A percentile compares a stretch with the other conserved stretches of the same genome.
Evolutionary conservation across 2,113 vertebrate genomes (phyloP).

Genomic region (Chaenogobius annularis): DNA sequence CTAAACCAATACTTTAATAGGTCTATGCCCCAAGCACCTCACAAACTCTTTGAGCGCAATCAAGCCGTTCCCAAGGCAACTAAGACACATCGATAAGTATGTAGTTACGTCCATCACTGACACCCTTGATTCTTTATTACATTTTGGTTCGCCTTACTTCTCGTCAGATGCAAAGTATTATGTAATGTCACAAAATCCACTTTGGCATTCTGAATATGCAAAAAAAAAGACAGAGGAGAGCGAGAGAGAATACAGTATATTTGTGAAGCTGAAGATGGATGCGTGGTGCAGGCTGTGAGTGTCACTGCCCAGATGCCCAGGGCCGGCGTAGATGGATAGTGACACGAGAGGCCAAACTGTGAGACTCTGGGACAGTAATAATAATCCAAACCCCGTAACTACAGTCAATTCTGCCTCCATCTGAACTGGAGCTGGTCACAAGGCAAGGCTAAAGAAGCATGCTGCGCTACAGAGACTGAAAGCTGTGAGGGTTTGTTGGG

Average conservation of each 20-base stretch:
- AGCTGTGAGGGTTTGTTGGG: too few relatives aligned
- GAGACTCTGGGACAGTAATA: neutral
- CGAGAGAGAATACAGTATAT: neutral
- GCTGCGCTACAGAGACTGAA: too few relatives aligned
- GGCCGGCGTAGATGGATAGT: neutral
- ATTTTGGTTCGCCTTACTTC: neutral
- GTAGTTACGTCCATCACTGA: neutral
- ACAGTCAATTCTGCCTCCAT: neutral
- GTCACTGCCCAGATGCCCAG: slow-evolving; percentile 1
- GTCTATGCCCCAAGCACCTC: too few relatives aligned
- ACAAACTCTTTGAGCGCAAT: neutral
- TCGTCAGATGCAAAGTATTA: neutral
- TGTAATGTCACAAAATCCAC: neutral
- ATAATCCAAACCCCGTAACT: neutral
- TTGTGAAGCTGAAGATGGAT: neutral
- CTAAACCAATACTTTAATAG: neutral
- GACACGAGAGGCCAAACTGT: neutral
- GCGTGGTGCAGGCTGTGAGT: neutral
- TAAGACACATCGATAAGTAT: neutral
- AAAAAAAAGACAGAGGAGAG: neutral
- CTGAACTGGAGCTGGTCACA: neutral
- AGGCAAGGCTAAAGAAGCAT: too few relatives aligned
- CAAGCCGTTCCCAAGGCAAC: neutral
- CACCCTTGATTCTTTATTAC: neutral
- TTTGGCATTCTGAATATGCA: neutral